Conservation (phyloP, 2,113 vertebrate genomes). For the Macroglossus sobrinus region DNA sequence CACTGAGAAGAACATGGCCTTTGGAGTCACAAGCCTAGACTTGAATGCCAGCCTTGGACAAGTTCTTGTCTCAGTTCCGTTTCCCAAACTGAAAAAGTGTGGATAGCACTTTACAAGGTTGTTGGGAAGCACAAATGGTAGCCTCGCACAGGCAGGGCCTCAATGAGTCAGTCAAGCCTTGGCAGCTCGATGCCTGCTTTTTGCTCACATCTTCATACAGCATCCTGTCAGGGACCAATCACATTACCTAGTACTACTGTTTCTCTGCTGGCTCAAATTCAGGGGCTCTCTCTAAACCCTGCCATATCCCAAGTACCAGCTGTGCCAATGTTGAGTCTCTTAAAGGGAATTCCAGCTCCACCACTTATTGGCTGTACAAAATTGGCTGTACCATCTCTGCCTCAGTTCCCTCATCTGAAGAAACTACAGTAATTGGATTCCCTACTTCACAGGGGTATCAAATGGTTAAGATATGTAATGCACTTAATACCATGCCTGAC, state of each 20-base stretch:
- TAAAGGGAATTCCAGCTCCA: not conserved
- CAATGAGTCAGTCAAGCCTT: not conserved
- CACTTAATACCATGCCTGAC: not conserved
- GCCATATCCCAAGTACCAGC: not conserved
- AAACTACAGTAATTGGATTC: not conserved
- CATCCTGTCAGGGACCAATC: not conserved
- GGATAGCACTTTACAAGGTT: not conserved
- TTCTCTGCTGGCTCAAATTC: not conserved
- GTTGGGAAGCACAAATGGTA: not conserved
- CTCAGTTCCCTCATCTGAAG: not conserved
- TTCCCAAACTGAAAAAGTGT: not conserved
- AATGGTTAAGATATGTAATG: not conserved
- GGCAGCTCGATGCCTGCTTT: not conserved
- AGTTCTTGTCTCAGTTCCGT: not conserved
- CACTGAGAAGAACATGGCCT: not conserved
- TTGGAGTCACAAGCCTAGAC: not conserved
- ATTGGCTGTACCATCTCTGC: not conserved
- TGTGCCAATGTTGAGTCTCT: not conserved
- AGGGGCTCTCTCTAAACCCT: not conserved
- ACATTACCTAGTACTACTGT: not conserved
- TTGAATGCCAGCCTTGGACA: not conserved
- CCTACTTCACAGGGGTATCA: not conserved
- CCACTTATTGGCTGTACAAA: not conserved
- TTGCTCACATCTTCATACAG: not conserved
- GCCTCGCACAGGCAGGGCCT: not conserved